These are phyloP conservation scores for Phrynosoma platyrhinos DNA, from an alignment of 2,113 vertebrate genomes.

Conservation along the genomic window DNA sequence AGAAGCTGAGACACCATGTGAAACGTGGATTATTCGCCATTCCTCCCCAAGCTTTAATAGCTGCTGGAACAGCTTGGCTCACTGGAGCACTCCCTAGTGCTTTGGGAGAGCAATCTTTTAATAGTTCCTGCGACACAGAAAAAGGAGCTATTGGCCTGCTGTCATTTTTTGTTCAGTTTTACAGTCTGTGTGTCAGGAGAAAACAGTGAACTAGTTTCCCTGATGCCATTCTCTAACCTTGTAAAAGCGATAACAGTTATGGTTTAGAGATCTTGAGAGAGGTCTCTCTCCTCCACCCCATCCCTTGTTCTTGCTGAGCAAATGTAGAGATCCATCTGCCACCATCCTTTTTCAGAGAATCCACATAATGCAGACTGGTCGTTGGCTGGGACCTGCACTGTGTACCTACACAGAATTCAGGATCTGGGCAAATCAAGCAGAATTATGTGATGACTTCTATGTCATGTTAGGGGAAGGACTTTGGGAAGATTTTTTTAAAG, in stretches of 20 bases:
- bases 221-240: conserved; percentile 73
- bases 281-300: background rate
- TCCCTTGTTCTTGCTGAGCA: background rate
- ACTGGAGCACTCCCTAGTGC: conserved; percentile 66
- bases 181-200: conserved; percentile 70
- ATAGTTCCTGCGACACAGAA: conserved; percentile 75
- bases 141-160: conserved; percentile 67
- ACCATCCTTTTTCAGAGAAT: background rate
- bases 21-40: conserved; percentile 35
- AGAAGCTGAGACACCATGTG: conserved; percentile 34
- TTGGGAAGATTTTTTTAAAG: background rate
- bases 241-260: conserved; percentile 50
- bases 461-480: background rate
- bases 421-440: background rate
- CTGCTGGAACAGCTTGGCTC: conserved; percentile 67
- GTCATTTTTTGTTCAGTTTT: conserved; percentile 70
- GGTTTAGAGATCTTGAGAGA: background rate
- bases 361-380: background rate
- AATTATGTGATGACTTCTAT: background rate
- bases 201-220: conserved; percentile 73
- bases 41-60: conserved; percentile 34
- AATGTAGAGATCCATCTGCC: background rate
- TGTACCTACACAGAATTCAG: background rate
- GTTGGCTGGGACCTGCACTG: background rate
- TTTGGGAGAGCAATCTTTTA: conserved; percentile 70